Base-by-base conservation (phyloP, 2,888 invertebrate species). In the Lacanobia oleracea region DNA sequence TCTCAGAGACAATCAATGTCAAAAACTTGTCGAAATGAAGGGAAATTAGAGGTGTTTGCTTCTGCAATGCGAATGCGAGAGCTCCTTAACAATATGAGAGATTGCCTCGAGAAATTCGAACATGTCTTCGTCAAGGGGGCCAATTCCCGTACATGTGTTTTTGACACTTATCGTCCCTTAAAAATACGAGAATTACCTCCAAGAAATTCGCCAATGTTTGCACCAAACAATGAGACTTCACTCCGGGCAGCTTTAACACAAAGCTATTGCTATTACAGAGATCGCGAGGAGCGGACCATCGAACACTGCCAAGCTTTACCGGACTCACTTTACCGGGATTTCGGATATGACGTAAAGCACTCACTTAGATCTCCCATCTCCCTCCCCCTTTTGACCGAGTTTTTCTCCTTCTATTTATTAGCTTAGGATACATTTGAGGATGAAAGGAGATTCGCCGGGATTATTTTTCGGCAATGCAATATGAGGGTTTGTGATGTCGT, bases 341-440 rank as follows among this genome's bases (percentile, higher is more conserved):
- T 95, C 93, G 93, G 95, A 95, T 95, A 95, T 96, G 95, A 95
- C 95, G 95, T 95, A 95, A 94, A 95, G 93, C 94, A 95, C 95
- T 95, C 94, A 94, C 93, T 94, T 94, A 94, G 91, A 88, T 87
- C 90, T 88, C 88, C 87, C 88, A 88, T 87, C 90, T 87, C 88
- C 87, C 88, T 84, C 87, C 87, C 82, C 88, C 87, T 91, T 85
- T 90, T 93, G 94, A 93, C 94, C 94, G 94, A 94, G 90, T 94
- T 95, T 95, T 94, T 94, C 93, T 91, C 89, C 87, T 89, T 88
- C 91, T 93, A 94, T 95, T 94, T 95, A 95, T 95, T 94, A 94
- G 92, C 92, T 92, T 90, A 90, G 92, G 92, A 93, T 93, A 92
- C 92, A 93, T 92, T 92, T 87, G 90, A 90, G 92, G 93, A 92